phyloP scores from a whole-genome alignment of 2,888 invertebrate genomes.

The Luffia ferchaultella region DNA sequence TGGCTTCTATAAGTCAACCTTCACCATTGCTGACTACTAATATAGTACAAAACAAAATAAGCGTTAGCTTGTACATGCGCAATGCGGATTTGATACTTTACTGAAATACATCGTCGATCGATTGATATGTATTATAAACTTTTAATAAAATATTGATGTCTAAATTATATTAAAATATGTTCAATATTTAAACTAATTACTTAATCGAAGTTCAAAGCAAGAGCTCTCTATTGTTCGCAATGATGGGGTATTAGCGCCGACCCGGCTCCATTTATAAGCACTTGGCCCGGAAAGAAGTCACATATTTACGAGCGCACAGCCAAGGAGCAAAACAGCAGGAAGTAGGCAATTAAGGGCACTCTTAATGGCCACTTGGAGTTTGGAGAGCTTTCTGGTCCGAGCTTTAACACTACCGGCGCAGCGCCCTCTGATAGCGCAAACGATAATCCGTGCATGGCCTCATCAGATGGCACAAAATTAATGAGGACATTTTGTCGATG shows the following conservation, averaged over 20 bases:
- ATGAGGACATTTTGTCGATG: not conserved
- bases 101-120: no score
- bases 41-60: no score
- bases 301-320: not conserved
- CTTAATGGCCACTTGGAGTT: not conserved
- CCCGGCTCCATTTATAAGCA: not conserved
- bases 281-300: not conserved
- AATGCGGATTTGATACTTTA: no score
- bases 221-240: not conserved
- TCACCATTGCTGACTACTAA: no score
- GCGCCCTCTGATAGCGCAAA: not conserved
- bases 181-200: no score
- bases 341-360: not conserved
- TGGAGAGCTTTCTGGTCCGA: not conserved
- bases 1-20: no score
- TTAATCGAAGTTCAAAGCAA: no score
- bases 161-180: no score
- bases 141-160: no score
- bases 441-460: not conserved
- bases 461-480: not conserved
- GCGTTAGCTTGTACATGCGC: no score
- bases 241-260: not conserved
- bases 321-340: not conserved
- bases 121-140: no score
- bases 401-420: no score